phyloP scores from a whole-genome alignment of 2,113 vertebrate species.

The Synchiropus splendidus region DNA sequence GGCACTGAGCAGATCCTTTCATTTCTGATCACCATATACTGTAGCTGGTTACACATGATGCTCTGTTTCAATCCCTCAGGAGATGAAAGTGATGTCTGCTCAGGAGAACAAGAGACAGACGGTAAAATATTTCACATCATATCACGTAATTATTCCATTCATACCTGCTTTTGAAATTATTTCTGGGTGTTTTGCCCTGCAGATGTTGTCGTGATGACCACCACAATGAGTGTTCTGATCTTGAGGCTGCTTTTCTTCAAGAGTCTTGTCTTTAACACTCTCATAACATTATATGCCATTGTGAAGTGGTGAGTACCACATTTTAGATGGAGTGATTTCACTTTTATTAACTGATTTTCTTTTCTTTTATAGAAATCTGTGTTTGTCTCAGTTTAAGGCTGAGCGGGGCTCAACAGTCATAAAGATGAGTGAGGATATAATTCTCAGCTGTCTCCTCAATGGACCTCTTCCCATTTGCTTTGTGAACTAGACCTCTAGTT shows the following conservation, averaged over 20 bases:
- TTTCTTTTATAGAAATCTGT: too few relatives aligned
- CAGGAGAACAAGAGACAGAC: conserved; percentile 12
- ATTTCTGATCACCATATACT: neutral
- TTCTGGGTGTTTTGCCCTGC: conserved; percentile 1
- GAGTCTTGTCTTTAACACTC: conserved; percentile 51
- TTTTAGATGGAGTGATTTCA: too few relatives aligned
- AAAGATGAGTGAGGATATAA: too few relatives aligned
- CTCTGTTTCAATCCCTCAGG: conserved; percentile 20
- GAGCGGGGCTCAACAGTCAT: too few relatives aligned
- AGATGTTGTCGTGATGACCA: conserved; percentile 43
- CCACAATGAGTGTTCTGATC: conserved; percentile 33
- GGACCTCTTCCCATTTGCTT: too few relatives aligned
- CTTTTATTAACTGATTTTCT: too few relatives aligned
- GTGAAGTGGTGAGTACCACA: conserved; percentile 58
- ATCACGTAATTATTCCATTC: too few relatives aligned
- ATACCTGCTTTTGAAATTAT: too few relatives aligned
- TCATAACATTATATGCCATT: conserved; percentile 54
- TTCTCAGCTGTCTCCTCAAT: too few relatives aligned
- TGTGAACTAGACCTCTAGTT: too few relatives aligned
- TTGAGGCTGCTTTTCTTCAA: conserved; percentile 62
- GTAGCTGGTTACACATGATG: neutral
- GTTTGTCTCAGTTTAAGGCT: too few relatives aligned
- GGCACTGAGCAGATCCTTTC: neutral
- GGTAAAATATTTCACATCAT: too few relatives aligned
- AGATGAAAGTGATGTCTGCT: conserved; percentile 19